Conservation (phyloP, 53 echinoderm and acorn worm species). For the Mesocentrotus franciscanus region DNA sequence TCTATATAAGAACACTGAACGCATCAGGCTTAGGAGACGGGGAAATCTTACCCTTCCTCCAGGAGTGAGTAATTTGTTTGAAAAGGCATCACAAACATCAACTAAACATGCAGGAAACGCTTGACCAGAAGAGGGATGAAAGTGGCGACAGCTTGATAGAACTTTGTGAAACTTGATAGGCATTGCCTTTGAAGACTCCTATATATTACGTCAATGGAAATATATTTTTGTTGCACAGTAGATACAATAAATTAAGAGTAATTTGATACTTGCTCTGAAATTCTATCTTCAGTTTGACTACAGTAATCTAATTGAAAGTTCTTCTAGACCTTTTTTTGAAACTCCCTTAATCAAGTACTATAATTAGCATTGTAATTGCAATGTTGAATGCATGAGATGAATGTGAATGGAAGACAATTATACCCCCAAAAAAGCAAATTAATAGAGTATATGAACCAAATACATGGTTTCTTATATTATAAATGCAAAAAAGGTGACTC, state of each 20-base stretch:
- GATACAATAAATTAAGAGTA: neutral
- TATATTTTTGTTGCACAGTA: constrained; percentile 5
- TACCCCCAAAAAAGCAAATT: neutral
- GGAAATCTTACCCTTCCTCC: constrained; percentile 52
- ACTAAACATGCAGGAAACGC: constrained; percentile 22
- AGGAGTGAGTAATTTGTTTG: constrained; percentile 28
- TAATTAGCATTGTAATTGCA: neutral
- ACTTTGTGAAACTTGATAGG: constrained; percentile 15
- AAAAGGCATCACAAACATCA: constrained; percentile 9
- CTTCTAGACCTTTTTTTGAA: neutral
- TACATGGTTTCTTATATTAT: neutral
- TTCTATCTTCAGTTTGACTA: neutral
- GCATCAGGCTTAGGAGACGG: neutral
- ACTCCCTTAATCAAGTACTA: neutral
- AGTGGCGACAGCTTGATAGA: constrained; percentile 39
- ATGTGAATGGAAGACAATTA: neutral
- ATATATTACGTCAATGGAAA: constrained; percentile 23
- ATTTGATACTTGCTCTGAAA: neutral
- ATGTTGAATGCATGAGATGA: neutral
- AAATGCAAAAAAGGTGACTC: too few relatives aligned
- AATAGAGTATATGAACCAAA: neutral
- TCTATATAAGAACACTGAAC: neutral
- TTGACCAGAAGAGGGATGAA: constrained; percentile 48
- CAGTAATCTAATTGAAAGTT: neutral
- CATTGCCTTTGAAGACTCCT: neutral